These are phyloP conservation scores for Dryadula phaetusa DNA, from an alignment of 2,888 invertebrate genomes.

Conservation along the genomic window DNA sequence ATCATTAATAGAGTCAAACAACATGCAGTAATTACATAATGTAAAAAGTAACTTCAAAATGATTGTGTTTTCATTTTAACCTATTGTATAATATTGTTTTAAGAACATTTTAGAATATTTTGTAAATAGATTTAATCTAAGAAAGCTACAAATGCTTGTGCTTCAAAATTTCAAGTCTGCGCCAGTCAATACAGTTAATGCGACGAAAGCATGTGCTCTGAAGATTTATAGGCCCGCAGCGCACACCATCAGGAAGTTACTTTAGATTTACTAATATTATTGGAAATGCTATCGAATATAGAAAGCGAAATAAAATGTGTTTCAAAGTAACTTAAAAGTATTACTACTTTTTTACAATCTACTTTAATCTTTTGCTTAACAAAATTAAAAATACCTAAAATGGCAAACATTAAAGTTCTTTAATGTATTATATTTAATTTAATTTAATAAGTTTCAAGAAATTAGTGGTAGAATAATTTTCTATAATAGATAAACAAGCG, in stretches of 20 bases:
- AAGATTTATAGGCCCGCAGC: conserved; percentile 25
- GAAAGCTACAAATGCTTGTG: conserved; percentile 6
- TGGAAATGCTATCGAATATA: background rate
- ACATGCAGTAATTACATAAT: too few species aligned
- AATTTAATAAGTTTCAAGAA: too few species aligned
- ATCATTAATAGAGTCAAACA: too few species aligned
- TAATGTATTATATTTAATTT: too few species aligned
- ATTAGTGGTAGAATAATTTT: too few species aligned
- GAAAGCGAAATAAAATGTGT: background rate
- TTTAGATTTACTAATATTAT: background rate
- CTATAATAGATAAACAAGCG: too few species aligned
- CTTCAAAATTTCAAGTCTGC: conserved; percentile 6
- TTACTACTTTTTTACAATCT: background rate
- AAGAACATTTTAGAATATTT: background rate
- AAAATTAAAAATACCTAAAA: too few species aligned
- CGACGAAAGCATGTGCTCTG: conserved; percentile 21
- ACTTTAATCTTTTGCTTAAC: too few species aligned
- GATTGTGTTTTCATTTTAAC: too few species aligned
- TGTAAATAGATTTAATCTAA: background rate
- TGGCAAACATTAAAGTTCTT: too few species aligned
- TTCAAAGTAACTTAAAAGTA: background rate
- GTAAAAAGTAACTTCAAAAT: too few species aligned
- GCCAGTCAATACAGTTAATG: conserved; percentile 13
- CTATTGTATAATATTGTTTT: background rate
- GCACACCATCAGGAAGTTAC: background rate